Conservation (phyloP, 2,888 invertebrate species). For the Timandra comae region DNA sequence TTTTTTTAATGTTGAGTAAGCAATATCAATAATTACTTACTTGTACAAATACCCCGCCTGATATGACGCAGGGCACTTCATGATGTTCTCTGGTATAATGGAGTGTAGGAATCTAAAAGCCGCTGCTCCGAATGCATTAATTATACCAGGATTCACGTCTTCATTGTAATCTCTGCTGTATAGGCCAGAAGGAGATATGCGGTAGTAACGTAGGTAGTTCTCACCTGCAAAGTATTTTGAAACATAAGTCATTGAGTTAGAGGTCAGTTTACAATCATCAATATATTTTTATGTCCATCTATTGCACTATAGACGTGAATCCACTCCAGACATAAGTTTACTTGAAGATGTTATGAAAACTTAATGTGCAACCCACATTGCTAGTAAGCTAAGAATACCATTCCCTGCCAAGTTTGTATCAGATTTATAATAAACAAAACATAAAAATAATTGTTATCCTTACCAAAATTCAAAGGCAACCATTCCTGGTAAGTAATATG, state of each 20-base stretch:
- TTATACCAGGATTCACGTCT: conserved; percentile 78
- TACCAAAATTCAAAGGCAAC: conserved; percentile 74
- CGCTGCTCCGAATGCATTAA: conserved; percentile 82
- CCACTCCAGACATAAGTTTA: no score
- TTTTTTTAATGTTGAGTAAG: no score
- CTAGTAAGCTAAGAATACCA: no score
- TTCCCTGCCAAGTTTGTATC: no score
- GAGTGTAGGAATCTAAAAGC: conserved; percentile 85
- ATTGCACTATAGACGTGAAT: no score
- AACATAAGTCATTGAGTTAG: no score
- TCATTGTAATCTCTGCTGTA: conserved; percentile 81
- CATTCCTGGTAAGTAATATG: conserved; percentile 79
- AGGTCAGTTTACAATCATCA: no score
- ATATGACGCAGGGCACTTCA: conserved; percentile 49
- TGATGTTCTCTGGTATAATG: conserved; percentile 70
- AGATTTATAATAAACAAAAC: no score
- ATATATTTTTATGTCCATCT: no score
- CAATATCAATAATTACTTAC: conserved; percentile 32
- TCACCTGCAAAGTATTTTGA: conserved; percentile 62
- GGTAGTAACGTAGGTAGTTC: conserved; percentile 77
- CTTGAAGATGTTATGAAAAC: no score
- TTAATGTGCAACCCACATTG: no score
- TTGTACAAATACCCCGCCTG: conserved; percentile 51
- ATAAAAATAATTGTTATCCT: conserved; percentile 8
- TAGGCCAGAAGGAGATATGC: conserved; percentile 76